Evolutionary conservation across 2,888 invertebrate species (phyloP), one percentile per base, ranked within the genome.

Genomic region (Tolmerus cingulatus): DNA sequence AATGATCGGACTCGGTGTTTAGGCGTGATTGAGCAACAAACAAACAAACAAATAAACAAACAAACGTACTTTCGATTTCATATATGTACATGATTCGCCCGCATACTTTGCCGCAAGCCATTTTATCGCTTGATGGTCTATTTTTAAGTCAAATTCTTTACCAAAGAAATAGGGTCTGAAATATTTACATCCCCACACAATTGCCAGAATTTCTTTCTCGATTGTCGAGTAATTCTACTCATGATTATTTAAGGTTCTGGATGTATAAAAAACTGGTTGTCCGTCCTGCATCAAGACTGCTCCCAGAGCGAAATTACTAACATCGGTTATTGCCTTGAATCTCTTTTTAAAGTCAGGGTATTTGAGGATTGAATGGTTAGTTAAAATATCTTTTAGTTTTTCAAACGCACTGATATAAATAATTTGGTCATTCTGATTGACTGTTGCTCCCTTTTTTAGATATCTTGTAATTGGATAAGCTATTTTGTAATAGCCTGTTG

Each of bases 141-240:
- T 86, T 51, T 86, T n/a, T 14, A 74, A 27, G n/a, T 86, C 86
- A 34, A 86, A 86, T 34, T 86, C 55, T 37, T 16, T 77, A 23
- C 85, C 66, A 23, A 74, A 85, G 1, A 85, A 30, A 12, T 85
- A 77, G 5, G 85, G 43, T 7, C 66, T 57, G 19, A 84, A 84
- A 84, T 84, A 84, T 23, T 57, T 84, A 5, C 9, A n/a, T 14
- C 77, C 55, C 43, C 74, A 85, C 5, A 85, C 74, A 2, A 85
- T 74, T 0, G 85, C 74, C 7, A 74, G 16, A 4, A 85, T 9
- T 46, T 85, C 85, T 74, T 85, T 85, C 37, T 85, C 85, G 5
- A 66, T 43, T 23, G 85, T 74, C 14, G 85, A 37, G 43, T 40
- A 85, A n/a, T 85, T 74, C 16, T 37, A 23, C n/a, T 85, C 9